Evolutionary conservation across 2,888 invertebrate species (phyloP), one percentile per base, ranked within the genome.

Genomic region (Andrena trimmerana): DNA sequence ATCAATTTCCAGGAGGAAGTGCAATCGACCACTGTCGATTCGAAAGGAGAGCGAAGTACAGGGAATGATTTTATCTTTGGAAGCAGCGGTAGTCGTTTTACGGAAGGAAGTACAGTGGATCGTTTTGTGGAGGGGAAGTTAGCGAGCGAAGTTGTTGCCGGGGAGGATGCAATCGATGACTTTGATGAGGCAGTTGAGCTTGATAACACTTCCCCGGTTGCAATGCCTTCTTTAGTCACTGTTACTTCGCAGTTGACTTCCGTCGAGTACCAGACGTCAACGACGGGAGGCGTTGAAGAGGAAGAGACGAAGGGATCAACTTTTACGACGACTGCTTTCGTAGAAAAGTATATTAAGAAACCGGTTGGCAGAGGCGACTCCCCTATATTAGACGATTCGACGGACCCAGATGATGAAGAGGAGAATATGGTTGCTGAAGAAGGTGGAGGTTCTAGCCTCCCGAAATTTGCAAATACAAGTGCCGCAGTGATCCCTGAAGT

Each of bases 91-190:
- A 57, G 57, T 57, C 10, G 24, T 57, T 24, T 10, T 24, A 7
- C 27, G 24, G 24, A 57, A 24, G 57, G 24, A 57, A 57, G 24
- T 27, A 57, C 36, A 16, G 7, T 27, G 27, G 69, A 42, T 57
- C 33, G 16, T 42, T 69, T 69, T 36, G 20, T n/a, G 16, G 33
- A 33, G 31, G 20, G 7, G 6, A 57, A 69, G 57, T 57, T 57
- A 13, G 57, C 24, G 36, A 68, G 24, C 33, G 54, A 33, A 4
- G 54, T 33, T 33, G 67, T 57, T 52, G 3, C 20, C 57, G 10
- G 1, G 57, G 24, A 27, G 20, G 10, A 7, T 4, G 10, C 20
- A 20, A n/a, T n/a, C 54, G n/a, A 33, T 8, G 20, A 13, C 6
- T 7, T 7, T 16, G 33, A 33, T 16, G 20, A 6, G 42, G 5